A percentile compares a stretch with the other conserved stretches of the same genome.
Evolutionary conservation across 2,888 invertebrate species (phyloP).

Genomic region (Dugesia japonica): DNA sequence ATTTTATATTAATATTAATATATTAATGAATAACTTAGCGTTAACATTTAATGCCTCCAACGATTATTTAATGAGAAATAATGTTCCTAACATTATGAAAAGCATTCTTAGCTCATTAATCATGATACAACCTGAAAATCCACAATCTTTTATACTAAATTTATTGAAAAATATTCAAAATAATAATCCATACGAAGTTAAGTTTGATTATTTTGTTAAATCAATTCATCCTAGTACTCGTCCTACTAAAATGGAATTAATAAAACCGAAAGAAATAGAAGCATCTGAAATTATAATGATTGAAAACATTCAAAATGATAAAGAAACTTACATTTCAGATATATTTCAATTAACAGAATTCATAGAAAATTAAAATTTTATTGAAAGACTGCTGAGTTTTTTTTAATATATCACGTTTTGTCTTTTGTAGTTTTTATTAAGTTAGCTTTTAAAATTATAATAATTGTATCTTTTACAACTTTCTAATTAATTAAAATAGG

Average conservation of each 20-base stretch:
- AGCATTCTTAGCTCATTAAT: not conserved
- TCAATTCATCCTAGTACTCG: not conserved
- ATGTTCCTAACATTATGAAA: not conserved
- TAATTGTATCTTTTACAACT: too few species aligned
- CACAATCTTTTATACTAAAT: not conserved
- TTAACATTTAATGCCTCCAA: not conserved
- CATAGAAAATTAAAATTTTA: not conserved
- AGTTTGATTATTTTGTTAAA: not conserved
- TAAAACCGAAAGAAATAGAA: not conserved
- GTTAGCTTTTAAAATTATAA: too few species aligned
- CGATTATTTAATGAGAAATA: not conserved
- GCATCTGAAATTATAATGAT: not conserved
- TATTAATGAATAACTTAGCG: too few species aligned
- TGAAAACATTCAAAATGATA: not conserved
- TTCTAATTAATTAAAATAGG: too few species aligned
- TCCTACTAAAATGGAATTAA: not conserved
- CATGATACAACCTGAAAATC: not conserved
- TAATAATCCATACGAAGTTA: not conserved
- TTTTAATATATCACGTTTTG: too few species aligned
- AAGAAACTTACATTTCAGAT: not conserved
- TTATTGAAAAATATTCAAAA: not conserved
- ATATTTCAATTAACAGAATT: constrained; percentile 15
- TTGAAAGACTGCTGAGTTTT: too few species aligned
- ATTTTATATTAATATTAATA: too few species aligned
- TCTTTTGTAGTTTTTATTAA: too few species aligned